These are phyloP conservation scores for Phyllostomus hastatus DNA, from an alignment of 2,113 vertebrate genomes.

Conservation along the genomic window DNA sequence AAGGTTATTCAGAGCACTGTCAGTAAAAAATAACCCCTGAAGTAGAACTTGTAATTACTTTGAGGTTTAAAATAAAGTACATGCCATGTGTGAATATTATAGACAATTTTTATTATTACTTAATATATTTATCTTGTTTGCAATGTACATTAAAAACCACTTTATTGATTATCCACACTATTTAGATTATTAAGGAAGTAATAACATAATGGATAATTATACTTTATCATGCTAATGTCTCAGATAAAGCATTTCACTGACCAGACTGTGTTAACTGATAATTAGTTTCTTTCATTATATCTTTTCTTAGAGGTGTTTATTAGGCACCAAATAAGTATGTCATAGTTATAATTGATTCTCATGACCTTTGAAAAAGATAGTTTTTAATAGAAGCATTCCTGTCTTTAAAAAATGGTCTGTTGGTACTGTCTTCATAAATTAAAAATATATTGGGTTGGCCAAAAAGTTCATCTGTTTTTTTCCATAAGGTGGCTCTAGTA, in stretches of 20 bases:
- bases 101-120: constrained; percentile 4
- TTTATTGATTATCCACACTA: background rate
- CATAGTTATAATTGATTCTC: background rate
- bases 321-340: constrained; percentile 14
- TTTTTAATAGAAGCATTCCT: constrained; percentile 13
- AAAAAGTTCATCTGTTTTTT: no score
- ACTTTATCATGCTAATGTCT: constrained; percentile 47
- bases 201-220: background rate
- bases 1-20: background rate
- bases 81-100: constrained; percentile 9
- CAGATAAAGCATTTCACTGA: constrained; percentile 30
- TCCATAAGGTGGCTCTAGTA: no score
- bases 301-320: constrained; percentile 5
- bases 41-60: constrained; percentile 25
- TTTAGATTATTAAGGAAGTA: constrained; percentile 31
- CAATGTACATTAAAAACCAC: background rate
- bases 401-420: background rate
- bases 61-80: constrained; percentile 32
- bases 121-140: constrained; percentile 4
- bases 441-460: background rate
- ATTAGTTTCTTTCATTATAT: background rate
- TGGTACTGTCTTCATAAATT: background rate
- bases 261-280: constrained; percentile 2
- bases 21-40: background rate
- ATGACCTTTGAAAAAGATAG: constrained; percentile 11